phyloP scores from a whole-genome alignment of 2,888 invertebrate species.

The Synergus gifuensis region DNA sequence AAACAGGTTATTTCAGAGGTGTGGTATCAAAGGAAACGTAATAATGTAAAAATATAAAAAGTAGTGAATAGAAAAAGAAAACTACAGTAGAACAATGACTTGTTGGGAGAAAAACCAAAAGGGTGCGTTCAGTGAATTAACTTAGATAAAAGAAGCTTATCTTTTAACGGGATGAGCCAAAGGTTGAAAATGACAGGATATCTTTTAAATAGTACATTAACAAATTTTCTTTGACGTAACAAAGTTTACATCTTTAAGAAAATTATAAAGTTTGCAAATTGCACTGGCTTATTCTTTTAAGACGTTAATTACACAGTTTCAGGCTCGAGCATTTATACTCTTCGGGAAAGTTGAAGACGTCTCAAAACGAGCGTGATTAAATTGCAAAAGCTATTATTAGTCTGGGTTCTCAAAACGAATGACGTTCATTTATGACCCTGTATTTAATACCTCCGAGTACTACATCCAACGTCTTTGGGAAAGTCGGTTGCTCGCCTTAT shows the following conservation, averaged over 20 bases:
- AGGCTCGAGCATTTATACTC: conserved; percentile 27
- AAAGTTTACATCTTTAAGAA: neutral
- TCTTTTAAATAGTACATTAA: neutral
- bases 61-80: neutral
- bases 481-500: conserved; percentile 24
- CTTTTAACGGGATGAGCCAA: neutral
- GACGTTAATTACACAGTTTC: conserved; percentile 20
- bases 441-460: conserved; percentile 47
- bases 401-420: conserved; percentile 32
- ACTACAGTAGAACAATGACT: neutral
- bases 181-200: neutral
- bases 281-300: conserved; percentile 22
- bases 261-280: conserved; percentile 6
- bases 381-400: conserved; percentile 41
- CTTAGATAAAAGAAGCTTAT: neutral
- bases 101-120: neutral
- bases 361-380: conserved; percentile 38
- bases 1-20: neutral
- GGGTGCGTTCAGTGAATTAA: neutral
- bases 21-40: conserved; percentile 2
- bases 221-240: neutral
- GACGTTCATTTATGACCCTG: conserved; percentile 38
- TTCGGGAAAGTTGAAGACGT: conserved; percentile 23
- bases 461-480: conserved; percentile 53
- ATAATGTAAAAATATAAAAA: conserved; percentile 23